Conservation (phyloP, 2,888 invertebrate species). For the Brachypalpus laphriformis region DNA sequence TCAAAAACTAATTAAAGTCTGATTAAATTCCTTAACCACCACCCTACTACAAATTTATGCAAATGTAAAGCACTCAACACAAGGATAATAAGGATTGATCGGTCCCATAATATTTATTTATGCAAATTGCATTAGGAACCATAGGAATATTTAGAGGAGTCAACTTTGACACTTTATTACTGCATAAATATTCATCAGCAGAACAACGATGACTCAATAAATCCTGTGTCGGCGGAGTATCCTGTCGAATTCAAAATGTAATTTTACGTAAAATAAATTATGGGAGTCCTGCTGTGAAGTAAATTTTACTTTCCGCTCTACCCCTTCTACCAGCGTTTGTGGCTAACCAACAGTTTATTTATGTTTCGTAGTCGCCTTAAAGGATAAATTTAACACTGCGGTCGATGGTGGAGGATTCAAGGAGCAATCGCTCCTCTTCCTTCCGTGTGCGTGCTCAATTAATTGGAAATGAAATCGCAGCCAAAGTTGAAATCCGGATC, state of each 20-base stretch:
- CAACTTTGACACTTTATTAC: conserved; percentile 72
- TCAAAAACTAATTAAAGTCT: conserved; percentile 57
- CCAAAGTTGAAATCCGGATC: conserved; percentile 1
- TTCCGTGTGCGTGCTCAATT: conserved; percentile 39
- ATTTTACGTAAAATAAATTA: conserved; percentile 55
- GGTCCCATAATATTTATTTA: conserved; percentile 66
- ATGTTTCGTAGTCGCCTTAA: conserved; percentile 38
- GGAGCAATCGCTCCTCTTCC: background rate
- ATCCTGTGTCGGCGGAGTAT: conserved; percentile 49
- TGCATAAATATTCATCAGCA: conserved; percentile 70
- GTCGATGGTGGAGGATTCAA: background rate
- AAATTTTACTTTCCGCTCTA: conserved; percentile 10
- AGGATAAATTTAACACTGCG: conserved; percentile 27
- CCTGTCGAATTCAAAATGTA: conserved; percentile 59
- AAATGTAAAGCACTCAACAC: conserved; percentile 36
- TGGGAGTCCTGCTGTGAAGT: conserved; percentile 29
- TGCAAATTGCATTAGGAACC: conserved; percentile 70
- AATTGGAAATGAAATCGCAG: conserved; percentile 44
- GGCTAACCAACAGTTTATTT: conserved; percentile 9
- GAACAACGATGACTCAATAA: conserved; percentile 64
- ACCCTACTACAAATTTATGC: conserved; percentile 47
- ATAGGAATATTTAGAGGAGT: conserved; percentile 59
- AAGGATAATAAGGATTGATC: conserved; percentile 63
- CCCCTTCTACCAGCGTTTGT: too few relatives aligned
- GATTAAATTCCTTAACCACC: conserved; percentile 48